phyloP scores from a whole-genome alignment of 2,113 vertebrate species.

The Elachura formosa region DNA sequence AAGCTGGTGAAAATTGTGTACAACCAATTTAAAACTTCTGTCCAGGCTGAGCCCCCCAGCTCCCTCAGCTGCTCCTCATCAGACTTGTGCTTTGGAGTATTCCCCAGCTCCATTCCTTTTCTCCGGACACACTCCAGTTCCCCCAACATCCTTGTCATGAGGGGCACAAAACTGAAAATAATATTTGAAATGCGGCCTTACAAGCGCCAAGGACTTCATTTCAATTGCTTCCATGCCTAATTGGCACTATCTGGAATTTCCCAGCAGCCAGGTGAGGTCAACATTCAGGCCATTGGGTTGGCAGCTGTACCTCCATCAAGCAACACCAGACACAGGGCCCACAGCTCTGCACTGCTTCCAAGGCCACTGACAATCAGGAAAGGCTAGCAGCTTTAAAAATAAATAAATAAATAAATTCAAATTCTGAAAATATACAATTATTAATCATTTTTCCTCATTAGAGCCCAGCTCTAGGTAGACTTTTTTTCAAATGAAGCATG shows the following conservation, averaged over 20 bases:
- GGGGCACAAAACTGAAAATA: neutral
- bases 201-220: neutral
- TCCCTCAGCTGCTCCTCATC: neutral
- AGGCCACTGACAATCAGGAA: neutral
- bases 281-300: neutral
- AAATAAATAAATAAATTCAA: neutral
- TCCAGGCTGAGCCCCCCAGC: neutral
- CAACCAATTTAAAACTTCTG: neutral
- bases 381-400: neutral
- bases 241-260: neutral
- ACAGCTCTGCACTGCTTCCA: neutral
- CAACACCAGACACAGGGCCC: neutral
- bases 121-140: neutral
- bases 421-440: neutral
- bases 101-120: neutral
- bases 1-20: neutral
- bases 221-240: neutral
- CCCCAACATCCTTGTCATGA: neutral
- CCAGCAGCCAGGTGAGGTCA: neutral
- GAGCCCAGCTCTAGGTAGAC: neutral
- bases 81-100: neutral
- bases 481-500: neutral
- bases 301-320: neutral
- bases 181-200: neutral
- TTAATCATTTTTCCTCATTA: neutral